Percentiles rank a stretch among this genome's conserved stretches.
Evolutionary conservation across 2,888 invertebrate genomes (phyloP).

Genomic region (Drosophila mimetica): DNA sequence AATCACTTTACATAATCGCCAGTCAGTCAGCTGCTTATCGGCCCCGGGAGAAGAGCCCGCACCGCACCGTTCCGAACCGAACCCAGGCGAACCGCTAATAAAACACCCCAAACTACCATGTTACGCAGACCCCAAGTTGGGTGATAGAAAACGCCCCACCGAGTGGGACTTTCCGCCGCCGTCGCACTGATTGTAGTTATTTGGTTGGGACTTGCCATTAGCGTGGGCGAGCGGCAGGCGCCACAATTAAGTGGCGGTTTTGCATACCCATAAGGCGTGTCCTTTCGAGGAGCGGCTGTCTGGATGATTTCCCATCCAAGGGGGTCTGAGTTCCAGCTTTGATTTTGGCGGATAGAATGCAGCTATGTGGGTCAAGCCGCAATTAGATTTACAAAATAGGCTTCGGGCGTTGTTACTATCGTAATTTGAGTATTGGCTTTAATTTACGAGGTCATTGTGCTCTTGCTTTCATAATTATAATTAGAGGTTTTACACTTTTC

Average conservation of each 20-base stretch:
- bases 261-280: constrained; percentile 7
- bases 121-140: constrained; percentile 53
- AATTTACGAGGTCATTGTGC: no score
- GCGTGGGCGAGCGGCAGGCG: constrained; percentile 56
- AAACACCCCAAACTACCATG: constrained; percentile 59
- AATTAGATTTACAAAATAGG: neutral
- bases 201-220: constrained; percentile 14
- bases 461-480: no score
- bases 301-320: constrained; percentile 1
- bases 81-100: constrained; percentile 12
- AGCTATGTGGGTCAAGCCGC: neutral
- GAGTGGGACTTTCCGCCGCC: constrained; percentile 15
- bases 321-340: neutral
- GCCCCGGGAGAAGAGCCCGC: constrained; percentile 16
- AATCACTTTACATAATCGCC: constrained; percentile 36
- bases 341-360: constrained; percentile 6
- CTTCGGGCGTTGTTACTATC: neutral
- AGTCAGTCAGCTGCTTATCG: constrained; percentile 10
- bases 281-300: constrained; percentile 5
- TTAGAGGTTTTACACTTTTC: no score
- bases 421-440: no score
- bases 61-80: neutral
- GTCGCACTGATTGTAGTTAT: constrained; percentile 49
- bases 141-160: constrained; percentile 32
- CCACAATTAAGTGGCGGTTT: constrained; percentile 59